phyloP scores from a whole-genome alignment of 2,888 invertebrate species.

The Scrobipalpa costella region DNA sequence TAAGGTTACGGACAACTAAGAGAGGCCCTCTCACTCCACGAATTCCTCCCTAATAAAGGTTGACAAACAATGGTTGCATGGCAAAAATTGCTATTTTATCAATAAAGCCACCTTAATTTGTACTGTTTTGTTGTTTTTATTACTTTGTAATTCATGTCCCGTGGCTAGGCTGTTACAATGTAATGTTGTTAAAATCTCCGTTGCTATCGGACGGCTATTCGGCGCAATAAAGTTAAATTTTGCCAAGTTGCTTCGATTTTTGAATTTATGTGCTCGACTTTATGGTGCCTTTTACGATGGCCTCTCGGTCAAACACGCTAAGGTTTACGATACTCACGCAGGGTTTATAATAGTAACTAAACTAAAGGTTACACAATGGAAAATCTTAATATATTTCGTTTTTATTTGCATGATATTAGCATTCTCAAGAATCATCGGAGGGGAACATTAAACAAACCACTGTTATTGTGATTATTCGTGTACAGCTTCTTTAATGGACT shows the following conservation, averaged over 20 bases:
- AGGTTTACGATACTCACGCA: constrained; percentile 66
- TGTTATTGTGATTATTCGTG: constrained; percentile 71
- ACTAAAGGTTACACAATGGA: constrained; percentile 54
- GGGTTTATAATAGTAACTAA: constrained; percentile 61
- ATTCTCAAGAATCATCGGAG: constrained; percentile 49
- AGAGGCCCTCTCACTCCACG: no score
- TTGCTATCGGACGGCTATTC: constrained; percentile 24
- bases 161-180: background rate
- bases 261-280: constrained; percentile 68
- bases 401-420: constrained; percentile 14
- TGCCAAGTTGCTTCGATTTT: constrained; percentile 61
- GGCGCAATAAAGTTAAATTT: constrained; percentile 51
- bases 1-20: no score
- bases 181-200: background rate
- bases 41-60: no score
- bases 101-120: no score
- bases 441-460: constrained; percentile 60
- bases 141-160: no score
- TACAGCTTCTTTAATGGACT: constrained; percentile 72
- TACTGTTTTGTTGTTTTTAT: no score
- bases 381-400: constrained; percentile 33
- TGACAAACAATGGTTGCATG: no score
- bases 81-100: no score
- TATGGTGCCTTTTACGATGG: constrained; percentile 74
- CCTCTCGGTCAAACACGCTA: constrained; percentile 72